phyloP scores from a whole-genome alignment of 2,888 invertebrate genomes.

The Minunthozetes semirufus region DNA sequence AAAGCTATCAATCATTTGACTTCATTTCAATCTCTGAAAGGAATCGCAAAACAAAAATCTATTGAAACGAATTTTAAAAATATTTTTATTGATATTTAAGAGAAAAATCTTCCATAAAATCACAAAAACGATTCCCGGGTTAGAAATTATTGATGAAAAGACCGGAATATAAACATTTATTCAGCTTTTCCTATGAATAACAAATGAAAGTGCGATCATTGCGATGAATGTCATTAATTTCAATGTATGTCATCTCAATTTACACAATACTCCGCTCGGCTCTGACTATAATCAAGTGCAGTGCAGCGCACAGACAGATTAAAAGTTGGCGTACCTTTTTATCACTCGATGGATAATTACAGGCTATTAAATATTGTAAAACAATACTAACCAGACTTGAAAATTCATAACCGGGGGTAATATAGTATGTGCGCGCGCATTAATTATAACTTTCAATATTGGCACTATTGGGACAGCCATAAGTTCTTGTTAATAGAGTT shows the following conservation, averaged over 20 bases:
- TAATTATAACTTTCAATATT: not conserved
- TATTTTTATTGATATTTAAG: too few relatives aligned
- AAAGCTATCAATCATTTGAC: too few relatives aligned
- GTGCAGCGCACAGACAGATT: not conserved
- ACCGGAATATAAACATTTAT: not conserved
- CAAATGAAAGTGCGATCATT: not conserved
- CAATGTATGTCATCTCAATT: conserved; percentile 4
- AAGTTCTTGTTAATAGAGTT: not conserved
- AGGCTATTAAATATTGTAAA: not conserved
- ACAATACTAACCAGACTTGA: not conserved
- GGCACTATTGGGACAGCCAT: not conserved
- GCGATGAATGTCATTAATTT: not conserved
- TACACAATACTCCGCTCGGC: not conserved
- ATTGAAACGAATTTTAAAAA: too few relatives aligned
- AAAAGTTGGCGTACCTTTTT: not conserved
- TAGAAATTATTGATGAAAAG: not conserved
- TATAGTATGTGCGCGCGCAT: not conserved
- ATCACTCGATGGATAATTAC: not conserved
- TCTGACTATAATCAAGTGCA: not conserved
- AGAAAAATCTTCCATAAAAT: too few relatives aligned
- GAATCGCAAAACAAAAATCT: too few relatives aligned
- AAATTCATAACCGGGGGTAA: too few relatives aligned
- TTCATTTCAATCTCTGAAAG: too few relatives aligned
- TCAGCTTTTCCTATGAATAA: conserved; percentile 3
- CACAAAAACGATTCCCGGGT: not conserved